phyloP scores from a whole-genome alignment of 1,140 invertebrate species.

The Micrasema minimum region DNA sequence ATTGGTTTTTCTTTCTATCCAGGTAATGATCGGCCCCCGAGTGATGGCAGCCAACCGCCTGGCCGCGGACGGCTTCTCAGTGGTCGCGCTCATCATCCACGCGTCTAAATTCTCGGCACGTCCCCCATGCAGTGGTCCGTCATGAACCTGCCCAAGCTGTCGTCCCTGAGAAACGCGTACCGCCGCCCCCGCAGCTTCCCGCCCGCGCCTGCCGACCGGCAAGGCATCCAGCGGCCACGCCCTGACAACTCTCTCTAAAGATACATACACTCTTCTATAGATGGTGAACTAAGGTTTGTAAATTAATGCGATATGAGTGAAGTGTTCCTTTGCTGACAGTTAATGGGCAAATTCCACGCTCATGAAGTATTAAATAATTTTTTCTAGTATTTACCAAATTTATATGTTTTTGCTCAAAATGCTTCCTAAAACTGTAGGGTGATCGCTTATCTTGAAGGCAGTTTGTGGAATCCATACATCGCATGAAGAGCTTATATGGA shows the following conservation, averaged over 20 bases:
- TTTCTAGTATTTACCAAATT: too few species aligned
- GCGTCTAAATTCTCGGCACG: slow-evolving; percentile 83
- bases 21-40: slow-evolving; percentile 81
- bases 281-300: slow-evolving; percentile 46
- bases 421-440: too few species aligned
- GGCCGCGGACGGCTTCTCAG: slow-evolving; percentile 72
- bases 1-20: too few species aligned
- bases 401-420: too few species aligned
- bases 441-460: too few species aligned
- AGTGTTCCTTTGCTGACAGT: too few species aligned
- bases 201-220: slow-evolving; percentile 6
- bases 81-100: slow-evolving; percentile 77
- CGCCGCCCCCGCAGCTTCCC: slow-evolving; percentile 34
- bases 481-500: too few species aligned
- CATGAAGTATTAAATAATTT: too few species aligned
- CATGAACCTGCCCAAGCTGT: slow-evolving; percentile 74
- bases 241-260: slow-evolving; percentile 49
- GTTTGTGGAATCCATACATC: too few species aligned
- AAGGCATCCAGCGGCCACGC: slow-evolving; percentile 25
- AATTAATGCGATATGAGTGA: too few species aligned
- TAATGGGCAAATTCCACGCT: too few species aligned
- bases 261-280: slow-evolving; percentile 46
- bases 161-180: slow-evolving; percentile 48
- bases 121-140: slow-evolving; percentile 92
- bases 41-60: slow-evolving; percentile 89